phyloP scores from a whole-genome alignment of 2,888 invertebrate genomes.

The Octonoba sinensis region DNA sequence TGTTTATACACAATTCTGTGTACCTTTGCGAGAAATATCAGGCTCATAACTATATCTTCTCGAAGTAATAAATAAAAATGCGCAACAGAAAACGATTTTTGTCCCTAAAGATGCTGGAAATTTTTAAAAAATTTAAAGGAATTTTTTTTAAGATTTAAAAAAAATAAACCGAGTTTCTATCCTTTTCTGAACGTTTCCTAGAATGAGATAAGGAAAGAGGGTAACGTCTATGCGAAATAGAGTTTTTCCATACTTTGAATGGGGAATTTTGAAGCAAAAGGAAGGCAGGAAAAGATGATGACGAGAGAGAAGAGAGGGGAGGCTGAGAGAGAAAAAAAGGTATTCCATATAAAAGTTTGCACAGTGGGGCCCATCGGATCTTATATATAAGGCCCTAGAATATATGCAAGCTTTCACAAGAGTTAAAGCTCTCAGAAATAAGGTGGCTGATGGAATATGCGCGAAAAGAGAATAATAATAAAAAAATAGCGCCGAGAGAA shows the following conservation, averaged over 20 bases:
- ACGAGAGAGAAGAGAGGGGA: slow-evolving; percentile 37
- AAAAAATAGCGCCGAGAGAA: slow-evolving; percentile 34
- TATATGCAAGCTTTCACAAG: slow-evolving; percentile 62
- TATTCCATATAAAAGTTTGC: slow-evolving; percentile 57
- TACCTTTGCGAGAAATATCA: slow-evolving; percentile 45
- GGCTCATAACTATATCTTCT: slow-evolving; percentile 58
- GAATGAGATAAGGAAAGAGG: slow-evolving; percentile 41
- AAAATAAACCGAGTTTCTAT: slow-evolving; percentile 61
- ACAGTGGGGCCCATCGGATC: slow-evolving; percentile 43
- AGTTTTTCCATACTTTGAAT: slow-evolving; percentile 64
- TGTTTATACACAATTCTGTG: slow-evolving; percentile 38
- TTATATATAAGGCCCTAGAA: slow-evolving; percentile 42
- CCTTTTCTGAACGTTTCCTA: slow-evolving; percentile 46
- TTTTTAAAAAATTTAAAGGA: slow-evolving; percentile 32
- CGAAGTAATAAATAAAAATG: slow-evolving; percentile 38
- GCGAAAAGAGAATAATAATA: slow-evolving; percentile 45
- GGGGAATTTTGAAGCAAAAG: slow-evolving; percentile 59
- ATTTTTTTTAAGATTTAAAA: slow-evolving; percentile 11
- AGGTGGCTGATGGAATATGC: slow-evolving; percentile 58
- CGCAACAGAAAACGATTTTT: slow-evolving; percentile 14
- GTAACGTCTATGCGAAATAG: slow-evolving; percentile 60
- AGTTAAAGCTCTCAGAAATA: slow-evolving; percentile 62
- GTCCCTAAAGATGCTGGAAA: slow-evolving; percentile 46
- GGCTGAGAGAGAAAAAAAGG: slow-evolving; percentile 11
- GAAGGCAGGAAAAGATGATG: slow-evolving; percentile 56